phyloP scores from a whole-genome alignment of 2,113 vertebrate genomes.

The Nannobrachium achirus region DNA sequence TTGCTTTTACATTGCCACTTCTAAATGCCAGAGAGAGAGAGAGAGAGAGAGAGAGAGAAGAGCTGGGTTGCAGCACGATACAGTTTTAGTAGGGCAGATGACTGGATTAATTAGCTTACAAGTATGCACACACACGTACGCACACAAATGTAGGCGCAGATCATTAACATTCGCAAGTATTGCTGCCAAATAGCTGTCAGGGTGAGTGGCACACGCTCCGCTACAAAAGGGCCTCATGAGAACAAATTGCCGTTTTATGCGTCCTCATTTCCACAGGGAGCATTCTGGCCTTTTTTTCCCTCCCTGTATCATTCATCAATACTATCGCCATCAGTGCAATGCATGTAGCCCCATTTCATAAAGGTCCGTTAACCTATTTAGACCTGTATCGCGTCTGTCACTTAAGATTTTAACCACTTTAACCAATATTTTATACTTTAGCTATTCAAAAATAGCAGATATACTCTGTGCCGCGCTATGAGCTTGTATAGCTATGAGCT shows the following conservation, averaged over 20 bases:
- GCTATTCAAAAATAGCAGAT: no score
- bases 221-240: constrained; percentile 31
- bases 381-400: no score
- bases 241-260: constrained; percentile 30
- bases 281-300: constrained; percentile 22
- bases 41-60: no score
- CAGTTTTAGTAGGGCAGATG: constrained; percentile 37
- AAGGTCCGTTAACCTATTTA: constrained; percentile 24
- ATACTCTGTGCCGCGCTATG: no score
- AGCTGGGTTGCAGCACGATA: constrained; percentile 37
- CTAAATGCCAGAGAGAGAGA: constrained; percentile 70
- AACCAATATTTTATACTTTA: no score
- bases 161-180: constrained; percentile 46
- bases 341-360: constrained; percentile 6
- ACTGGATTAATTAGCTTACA: constrained; percentile 44
- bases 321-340: neutral
- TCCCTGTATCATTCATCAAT: neutral
- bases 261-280: constrained; percentile 24
- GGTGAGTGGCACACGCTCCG: constrained; percentile 20
- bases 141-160: constrained; percentile 37
- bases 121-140: neutral
- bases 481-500: no score
- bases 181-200: constrained; percentile 30
- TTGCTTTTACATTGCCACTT: constrained; percentile 58
- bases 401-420: no score